A percentile compares a stretch with the other conserved stretches of the same genome.
Evolutionary conservation across 2,888 invertebrate species (phyloP).

Genomic region (Apamea sordens): DNA sequence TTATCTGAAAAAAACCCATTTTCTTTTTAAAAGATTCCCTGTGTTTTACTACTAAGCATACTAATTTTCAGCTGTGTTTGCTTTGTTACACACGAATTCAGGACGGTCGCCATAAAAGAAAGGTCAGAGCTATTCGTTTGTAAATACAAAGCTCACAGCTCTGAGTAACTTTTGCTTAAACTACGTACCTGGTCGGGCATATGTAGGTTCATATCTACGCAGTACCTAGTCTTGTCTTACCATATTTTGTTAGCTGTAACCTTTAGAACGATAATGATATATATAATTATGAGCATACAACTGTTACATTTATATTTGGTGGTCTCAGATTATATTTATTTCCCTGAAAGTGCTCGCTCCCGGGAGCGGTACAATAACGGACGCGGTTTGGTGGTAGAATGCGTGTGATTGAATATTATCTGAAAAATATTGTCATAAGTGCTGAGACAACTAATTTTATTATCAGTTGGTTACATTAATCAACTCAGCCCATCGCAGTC

Average conservation of each 20-base stretch:
- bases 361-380: not conserved
- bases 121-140: too few species aligned
- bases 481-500: too few species aligned
- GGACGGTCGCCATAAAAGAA: not conserved
- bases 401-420: not conserved
- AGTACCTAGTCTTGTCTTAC: too few species aligned
- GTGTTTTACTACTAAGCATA: not conserved
- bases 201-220: not conserved
- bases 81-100: constrained; percentile 11
- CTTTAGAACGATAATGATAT: not conserved
- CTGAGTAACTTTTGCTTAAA: too few species aligned
- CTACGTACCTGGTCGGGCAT: not conserved
- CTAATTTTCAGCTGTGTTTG: not conserved
- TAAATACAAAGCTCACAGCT: too few species aligned
- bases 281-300: not conserved
- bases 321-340: constrained; percentile 2
- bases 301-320: not conserved
- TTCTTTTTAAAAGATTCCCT: not conserved
- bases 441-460: too few species aligned
- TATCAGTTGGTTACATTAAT: not conserved
- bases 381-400: not conserved
- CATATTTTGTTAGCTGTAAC: too few species aligned
- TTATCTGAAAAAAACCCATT: not conserved
- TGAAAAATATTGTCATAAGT: not conserved
- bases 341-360: not conserved